phyloP scores from a whole-genome alignment of 2,888 invertebrate genomes.

The Acronicta alni region DNA sequence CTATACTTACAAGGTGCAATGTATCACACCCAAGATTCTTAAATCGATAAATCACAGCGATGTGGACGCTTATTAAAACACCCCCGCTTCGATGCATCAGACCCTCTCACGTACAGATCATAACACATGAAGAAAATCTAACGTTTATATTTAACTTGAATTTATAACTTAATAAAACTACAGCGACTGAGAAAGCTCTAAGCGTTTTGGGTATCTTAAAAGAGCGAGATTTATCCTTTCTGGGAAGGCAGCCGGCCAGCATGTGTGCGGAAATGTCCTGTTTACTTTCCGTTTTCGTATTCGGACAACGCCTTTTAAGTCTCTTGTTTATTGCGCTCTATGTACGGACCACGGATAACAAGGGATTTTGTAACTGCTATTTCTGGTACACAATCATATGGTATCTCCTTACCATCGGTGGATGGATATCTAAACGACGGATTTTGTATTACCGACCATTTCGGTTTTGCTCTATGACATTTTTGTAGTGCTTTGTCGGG shows the following conservation, averaged over 20 bases:
- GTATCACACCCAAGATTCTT: conserved; percentile 72
- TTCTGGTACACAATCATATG: conserved; percentile 73
- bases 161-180: conserved; percentile 56
- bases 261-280: conserved; percentile 82
- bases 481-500: conserved; percentile 57
- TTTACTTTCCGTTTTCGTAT: conserved; percentile 80
- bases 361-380: conserved; percentile 79
- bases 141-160: conserved; percentile 50
- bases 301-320: conserved; percentile 81
- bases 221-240: conserved; percentile 67
- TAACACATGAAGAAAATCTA: conserved; percentile 50
- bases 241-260: conserved; percentile 63
- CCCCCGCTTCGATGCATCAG: conserved; percentile 56
- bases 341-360: conserved; percentile 74
- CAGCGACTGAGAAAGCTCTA: conserved; percentile 52
- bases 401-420: conserved; percentile 68
- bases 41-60: conserved; percentile 75
- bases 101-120: conserved; percentile 50
- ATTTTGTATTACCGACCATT: conserved; percentile 66
- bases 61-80: conserved; percentile 75
- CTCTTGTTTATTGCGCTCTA: conserved; percentile 72
- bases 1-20: conserved; percentile 71
- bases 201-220: conserved; percentile 65
- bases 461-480: conserved; percentile 55
- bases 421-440: conserved; percentile 58